Base-by-base conservation (phyloP, 2,888 invertebrate species). In the Camponotus fellah region DNA sequence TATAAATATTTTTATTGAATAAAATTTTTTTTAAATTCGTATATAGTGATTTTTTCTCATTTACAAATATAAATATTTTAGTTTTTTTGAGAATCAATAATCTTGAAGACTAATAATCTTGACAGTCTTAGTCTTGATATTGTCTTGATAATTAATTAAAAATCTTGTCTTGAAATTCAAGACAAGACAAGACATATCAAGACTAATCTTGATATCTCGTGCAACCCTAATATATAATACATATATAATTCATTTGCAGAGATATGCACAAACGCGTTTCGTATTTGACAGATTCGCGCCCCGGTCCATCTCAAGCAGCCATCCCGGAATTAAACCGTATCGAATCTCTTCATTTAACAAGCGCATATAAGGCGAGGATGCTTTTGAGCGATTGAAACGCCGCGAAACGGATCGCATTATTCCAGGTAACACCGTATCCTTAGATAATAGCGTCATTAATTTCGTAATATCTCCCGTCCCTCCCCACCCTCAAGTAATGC, bases 371-470 rank as follows among this genome's bases (percentile, higher is more conserved):
- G 10, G 21, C n/a, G 53, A 40, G 40, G 40, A 8, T 32, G 32
- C 37, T 26, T 60, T 37, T 37, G 26, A 80, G 46, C 37, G 79
- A 80, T 80, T 26, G 79, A 17, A 34, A 60, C 46, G 60, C 34
- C 37, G 60, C 34, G 71, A 79, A 79, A 60, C 37, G 71, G 26
- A 80, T 80, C 37, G 79, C 17, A 60, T 71, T 79, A 80, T 71
- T 71, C 46, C 49, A 17, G 43, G 37, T 71, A 80, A 60, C 56
- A 40, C 79, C 46, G 46, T 37, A 79, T 79, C 79, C 46, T 60
- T 46, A 46, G 72, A 80, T 80, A 80, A 80, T 80, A 80, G 79
- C 79, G 60, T 80, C 79, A 80, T 80, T 80, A 80, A 80, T 80
- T 71, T 71, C 79, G 72, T 71, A 80, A 80, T 80, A 80, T 80